Evolutionary conservation across 2,888 invertebrate species (phyloP).

Genomic region (Iphiclides podalirius): DNA sequence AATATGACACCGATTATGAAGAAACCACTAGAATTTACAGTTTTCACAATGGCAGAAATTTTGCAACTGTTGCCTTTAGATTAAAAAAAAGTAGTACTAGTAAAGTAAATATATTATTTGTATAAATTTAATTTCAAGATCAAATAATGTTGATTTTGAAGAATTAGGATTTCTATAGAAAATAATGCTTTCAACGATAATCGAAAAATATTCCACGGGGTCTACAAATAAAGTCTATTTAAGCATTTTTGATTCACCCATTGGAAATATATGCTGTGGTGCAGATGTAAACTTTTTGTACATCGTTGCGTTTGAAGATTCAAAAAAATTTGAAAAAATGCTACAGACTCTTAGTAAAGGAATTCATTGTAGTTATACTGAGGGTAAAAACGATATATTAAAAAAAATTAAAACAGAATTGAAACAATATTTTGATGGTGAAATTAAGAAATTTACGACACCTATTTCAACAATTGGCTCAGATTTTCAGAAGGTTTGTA

Average conservation of each 20-base stretch:
- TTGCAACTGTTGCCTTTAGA: conserved; percentile 1
- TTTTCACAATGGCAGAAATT: conserved; percentile 3
- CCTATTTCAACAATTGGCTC: conserved; percentile 62
- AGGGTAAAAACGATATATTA: conserved; percentile 47
- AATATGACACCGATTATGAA: no score
- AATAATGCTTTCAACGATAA: conserved; percentile 32
- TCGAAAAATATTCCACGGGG: conserved; percentile 35
- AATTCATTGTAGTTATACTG: conserved; percentile 41
- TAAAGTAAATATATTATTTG: no score
- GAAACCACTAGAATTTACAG: no score
- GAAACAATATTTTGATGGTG: conserved; percentile 50
- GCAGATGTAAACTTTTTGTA: conserved; percentile 58
- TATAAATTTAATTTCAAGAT: no score
- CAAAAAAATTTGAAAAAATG: conserved; percentile 51
- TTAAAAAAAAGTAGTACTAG: no score
- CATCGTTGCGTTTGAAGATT: conserved; percentile 53
- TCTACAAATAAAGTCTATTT: conserved; percentile 35
- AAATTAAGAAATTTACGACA: conserved; percentile 52
- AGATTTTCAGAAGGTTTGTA: conserved; percentile 62
- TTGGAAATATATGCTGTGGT: conserved; percentile 52
- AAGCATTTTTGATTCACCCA: conserved; percentile 43
- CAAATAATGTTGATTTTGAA: no score
- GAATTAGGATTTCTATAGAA: no score
- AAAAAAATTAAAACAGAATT: conserved; percentile 47
- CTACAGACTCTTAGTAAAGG: conserved; percentile 44